Evolutionary conservation across 2,888 invertebrate species (phyloP).

Genomic region (Cerceris ruficornis): DNA sequence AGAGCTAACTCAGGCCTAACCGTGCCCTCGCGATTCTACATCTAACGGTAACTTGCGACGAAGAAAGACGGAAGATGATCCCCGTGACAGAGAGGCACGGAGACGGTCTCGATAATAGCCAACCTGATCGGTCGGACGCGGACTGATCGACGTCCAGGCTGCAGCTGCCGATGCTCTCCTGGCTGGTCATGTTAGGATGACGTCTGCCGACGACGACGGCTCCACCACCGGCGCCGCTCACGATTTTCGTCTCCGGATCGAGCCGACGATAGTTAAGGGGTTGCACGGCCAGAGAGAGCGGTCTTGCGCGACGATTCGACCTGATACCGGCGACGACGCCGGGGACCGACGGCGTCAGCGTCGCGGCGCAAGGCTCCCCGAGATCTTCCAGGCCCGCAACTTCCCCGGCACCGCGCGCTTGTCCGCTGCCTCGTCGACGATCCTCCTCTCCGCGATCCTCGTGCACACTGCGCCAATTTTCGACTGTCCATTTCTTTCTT

Average conservation of each 20-base stretch:
- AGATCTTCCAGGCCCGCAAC: slow-evolving; percentile 77
- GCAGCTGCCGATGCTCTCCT: slow-evolving; percentile 93
- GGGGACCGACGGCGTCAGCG: slow-evolving; percentile 71
- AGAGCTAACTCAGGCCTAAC: too few species aligned
- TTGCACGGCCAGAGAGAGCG: slow-evolving; percentile 78
- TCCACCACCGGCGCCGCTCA: slow-evolving; percentile 15
- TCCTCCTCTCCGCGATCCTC: slow-evolving; percentile 76
- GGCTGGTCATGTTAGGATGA: slow-evolving; percentile 79
- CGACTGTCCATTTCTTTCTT: slow-evolving; percentile 17
- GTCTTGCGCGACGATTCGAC: slow-evolving; percentile 73
- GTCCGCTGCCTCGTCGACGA: slow-evolving; percentile 55
- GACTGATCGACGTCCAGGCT: slow-evolving; percentile 91
- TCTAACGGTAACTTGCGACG: too few species aligned
- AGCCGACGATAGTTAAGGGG: slow-evolving; percentile 79
- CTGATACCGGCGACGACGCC: slow-evolving; percentile 63
- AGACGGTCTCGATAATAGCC: slow-evolving; percentile 53
- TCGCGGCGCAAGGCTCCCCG: slow-evolving; percentile 66
- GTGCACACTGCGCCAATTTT: slow-evolving; percentile 75
- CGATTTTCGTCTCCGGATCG: slow-evolving; percentile 70
- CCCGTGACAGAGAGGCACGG: not conserved
- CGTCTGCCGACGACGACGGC: slow-evolving; percentile 40
- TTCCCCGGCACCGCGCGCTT: slow-evolving; percentile 72
- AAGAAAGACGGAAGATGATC: not conserved
- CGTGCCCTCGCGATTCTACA: too few species aligned
- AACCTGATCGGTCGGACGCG: slow-evolving; percentile 81